Evolutionary conservation across 2,888 invertebrate species (phyloP).

Genomic region (Agriotes lineatus): DNA sequence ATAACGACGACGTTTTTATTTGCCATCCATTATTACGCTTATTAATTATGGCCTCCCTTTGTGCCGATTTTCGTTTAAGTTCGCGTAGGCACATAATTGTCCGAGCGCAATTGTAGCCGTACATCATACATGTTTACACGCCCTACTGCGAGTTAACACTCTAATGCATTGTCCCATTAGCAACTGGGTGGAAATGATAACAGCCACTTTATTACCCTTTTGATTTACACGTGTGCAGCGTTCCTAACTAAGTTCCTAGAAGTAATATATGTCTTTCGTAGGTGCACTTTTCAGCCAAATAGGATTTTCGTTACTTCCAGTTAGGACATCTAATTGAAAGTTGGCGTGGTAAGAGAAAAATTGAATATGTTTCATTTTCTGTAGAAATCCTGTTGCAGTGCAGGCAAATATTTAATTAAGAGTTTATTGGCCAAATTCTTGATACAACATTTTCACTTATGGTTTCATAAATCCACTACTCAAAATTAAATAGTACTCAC

Average conservation of each 20-base stretch:
- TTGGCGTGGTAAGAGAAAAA: too few relatives aligned
- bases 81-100: slow-evolving; percentile 18
- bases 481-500: too few relatives aligned
- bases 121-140: slow-evolving; percentile 54
- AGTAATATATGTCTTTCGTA: slow-evolving; percentile 18
- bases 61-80: background rate
- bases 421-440: too few relatives aligned
- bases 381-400: too few relatives aligned
- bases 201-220: slow-evolving; percentile 59
- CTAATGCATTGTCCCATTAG: slow-evolving; percentile 60
- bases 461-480: too few relatives aligned
- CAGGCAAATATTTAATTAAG: too few relatives aligned
- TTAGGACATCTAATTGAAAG: too few relatives aligned
- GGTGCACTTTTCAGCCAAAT: too few relatives aligned
- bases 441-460: too few relatives aligned
- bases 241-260: slow-evolving; percentile 21
- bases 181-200: slow-evolving; percentile 61
- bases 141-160: slow-evolving; percentile 53
- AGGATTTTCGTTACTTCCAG: too few relatives aligned
- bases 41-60: slow-evolving; percentile 13
- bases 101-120: slow-evolving; percentile 33
- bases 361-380: too few relatives aligned
- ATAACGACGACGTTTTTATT: slow-evolving; percentile 21
- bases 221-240: slow-evolving; percentile 51
- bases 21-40: slow-evolving; percentile 13